Percentiles rank a stretch among this genome's conserved stretches.
Evolutionary conservation across 1,140 invertebrate genomes (phyloP).

Genomic region (Lamellibrachia luymesi): DNA sequence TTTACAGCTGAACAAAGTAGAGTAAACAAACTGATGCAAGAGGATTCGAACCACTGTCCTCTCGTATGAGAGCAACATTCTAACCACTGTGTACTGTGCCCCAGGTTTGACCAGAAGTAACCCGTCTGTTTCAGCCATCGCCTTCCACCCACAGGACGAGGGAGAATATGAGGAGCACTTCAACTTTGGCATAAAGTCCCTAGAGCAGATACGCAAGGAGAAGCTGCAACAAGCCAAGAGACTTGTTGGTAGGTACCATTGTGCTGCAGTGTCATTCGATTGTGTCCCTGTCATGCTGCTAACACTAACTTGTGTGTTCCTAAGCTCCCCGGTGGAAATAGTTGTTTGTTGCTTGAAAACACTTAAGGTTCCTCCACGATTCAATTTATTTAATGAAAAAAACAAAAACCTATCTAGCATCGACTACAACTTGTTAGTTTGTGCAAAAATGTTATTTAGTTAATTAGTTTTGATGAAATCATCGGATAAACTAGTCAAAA

Average conservation of each 20-base stretch:
- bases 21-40: too few species aligned
- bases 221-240: constrained; percentile 7
- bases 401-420: too few species aligned
- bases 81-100: too few species aligned
- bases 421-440: too few species aligned
- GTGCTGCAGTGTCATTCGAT: background rate
- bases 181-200: constrained; percentile 8
- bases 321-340: background rate
- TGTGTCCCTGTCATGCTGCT: background rate
- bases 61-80: too few species aligned
- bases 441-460: too few species aligned
- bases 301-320: background rate
- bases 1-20: too few species aligned
- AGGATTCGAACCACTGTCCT: too few species aligned
- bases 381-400: too few species aligned
- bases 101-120: background rate
- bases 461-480: too few species aligned
- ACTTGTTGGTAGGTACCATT: constrained; percentile 3
- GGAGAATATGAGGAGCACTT: background rate
- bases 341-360: background rate
- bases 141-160: background rate
- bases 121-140: background rate
- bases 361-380: too few species aligned
- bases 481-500: too few species aligned
- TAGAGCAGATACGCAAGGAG: constrained; percentile 8